Evolutionary conservation across 92 coral and sea anemone species (phyloP).

Genomic region (Epizoanthus fatuus): DNA sequence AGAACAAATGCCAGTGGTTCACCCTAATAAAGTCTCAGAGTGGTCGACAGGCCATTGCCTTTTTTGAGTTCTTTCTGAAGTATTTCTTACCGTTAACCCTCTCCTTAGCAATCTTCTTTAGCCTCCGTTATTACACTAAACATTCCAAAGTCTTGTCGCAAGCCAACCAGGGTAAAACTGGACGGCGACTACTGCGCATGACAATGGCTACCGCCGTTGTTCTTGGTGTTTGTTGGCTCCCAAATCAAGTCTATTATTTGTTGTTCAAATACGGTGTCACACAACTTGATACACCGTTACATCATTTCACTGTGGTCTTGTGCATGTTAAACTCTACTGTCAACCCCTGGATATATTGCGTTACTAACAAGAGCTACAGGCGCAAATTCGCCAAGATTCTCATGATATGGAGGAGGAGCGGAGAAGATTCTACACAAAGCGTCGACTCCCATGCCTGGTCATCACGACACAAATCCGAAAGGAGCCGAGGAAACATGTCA

Average conservation of each 20-base stretch:
- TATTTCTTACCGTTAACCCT: conserved; percentile 28
- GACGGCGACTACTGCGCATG: conserved; percentile 83
- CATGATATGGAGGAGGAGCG: conserved; percentile 37
- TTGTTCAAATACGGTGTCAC: conserved; percentile 77
- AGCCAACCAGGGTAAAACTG: conserved; percentile 28
- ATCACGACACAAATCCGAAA: neutral
- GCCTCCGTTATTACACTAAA: conserved; percentile 25
- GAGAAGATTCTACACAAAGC: conserved; percentile 31
- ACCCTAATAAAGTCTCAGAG: conserved; percentile 9
- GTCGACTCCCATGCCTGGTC: conserved; percentile 13
- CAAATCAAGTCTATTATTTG: conserved; percentile 88
- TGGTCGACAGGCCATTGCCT: conserved; percentile 40
- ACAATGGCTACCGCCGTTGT: conserved; percentile 82
- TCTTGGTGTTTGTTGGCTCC: conserved; percentile 88
- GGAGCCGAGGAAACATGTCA: neutral
- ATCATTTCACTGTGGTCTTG: conserved; percentile 80
- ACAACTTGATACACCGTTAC: conserved; percentile 69
- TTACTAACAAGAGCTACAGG: conserved; percentile 79
- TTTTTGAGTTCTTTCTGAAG: conserved; percentile 42
- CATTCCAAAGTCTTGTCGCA: conserved; percentile 22
- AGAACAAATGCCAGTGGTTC: conserved; percentile 35
- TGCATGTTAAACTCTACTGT: conserved; percentile 84
- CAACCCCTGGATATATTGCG: conserved; percentile 92
- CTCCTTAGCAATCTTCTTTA: conserved; percentile 19
- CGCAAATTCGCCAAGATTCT: conserved; percentile 54